phyloP scores from a whole-genome alignment of 2,113 vertebrate species.

The Erythrolamprus reginae region DNA sequence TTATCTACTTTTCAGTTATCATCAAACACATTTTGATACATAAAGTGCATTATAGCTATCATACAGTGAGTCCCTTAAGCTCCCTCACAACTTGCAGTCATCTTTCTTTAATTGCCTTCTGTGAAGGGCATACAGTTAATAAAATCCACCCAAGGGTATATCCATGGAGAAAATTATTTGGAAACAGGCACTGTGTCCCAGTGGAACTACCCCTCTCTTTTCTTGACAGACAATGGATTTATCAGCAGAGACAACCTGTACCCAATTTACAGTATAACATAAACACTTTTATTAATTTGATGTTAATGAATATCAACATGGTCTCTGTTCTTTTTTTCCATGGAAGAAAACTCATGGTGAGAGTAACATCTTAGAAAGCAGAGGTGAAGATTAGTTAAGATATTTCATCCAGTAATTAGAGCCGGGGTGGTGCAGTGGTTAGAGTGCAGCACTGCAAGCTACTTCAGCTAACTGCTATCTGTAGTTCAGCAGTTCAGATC shows the following conservation, averaged over 20 bases:
- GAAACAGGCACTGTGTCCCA: conserved; percentile 53
- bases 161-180: conserved; percentile 57
- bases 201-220: conserved; percentile 51
- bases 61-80: conserved; percentile 53
- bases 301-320: conserved; percentile 47
- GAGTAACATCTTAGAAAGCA: conserved; percentile 14
- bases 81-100: conserved; percentile 55
- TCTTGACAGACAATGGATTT: conserved; percentile 56
- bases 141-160: conserved; percentile 45
- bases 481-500: too few species aligned
- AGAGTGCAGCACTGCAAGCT: too few species aligned
- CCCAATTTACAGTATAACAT: conserved; percentile 55
- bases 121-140: conserved; percentile 54
- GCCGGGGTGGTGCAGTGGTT: too few species aligned
- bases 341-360: conserved; percentile 38
- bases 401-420: too few species aligned
- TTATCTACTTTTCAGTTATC: conserved; percentile 42
- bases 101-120: conserved; percentile 56
- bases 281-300: conserved; percentile 55
- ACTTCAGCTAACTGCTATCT: too few species aligned
- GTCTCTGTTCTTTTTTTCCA: conserved; percentile 6
- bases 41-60: conserved; percentile 36
- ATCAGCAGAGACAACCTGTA: conserved; percentile 49
- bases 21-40: conserved; percentile 43
- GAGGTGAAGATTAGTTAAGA: not conserved